Conservation (phyloP, 2,797 vertebrate genomes). For the Falco biarmicus region DNA sequence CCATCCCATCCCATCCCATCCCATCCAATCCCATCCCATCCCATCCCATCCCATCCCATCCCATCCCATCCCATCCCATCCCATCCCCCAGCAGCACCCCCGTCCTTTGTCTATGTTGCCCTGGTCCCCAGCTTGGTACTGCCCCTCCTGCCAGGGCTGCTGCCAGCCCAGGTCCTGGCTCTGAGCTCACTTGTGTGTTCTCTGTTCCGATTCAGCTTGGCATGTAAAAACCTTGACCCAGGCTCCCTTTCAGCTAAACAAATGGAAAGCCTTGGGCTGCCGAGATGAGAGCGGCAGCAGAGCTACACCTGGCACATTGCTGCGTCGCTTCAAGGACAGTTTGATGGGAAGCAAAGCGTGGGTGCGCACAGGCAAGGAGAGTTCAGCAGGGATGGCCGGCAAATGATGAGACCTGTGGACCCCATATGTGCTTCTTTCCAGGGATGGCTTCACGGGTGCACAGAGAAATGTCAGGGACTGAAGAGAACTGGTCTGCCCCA, state of each 20-base stretch:
- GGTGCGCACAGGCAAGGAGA: not conserved
- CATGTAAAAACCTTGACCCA: not conserved
- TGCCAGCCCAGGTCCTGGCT: not conserved
- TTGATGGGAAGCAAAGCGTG: not conserved
- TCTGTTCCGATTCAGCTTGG: not conserved
- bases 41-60: too few relatives aligned
- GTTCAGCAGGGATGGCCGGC: not conserved
- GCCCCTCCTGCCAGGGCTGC: not conserved
- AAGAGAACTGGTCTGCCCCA: accelerated
- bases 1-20: too few relatives aligned
- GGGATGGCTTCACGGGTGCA: not conserved
- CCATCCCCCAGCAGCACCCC: too few relatives aligned
- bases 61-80: too few relatives aligned
- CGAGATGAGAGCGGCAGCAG: accelerated
- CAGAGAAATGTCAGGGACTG: not conserved
- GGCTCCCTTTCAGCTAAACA: not conserved
- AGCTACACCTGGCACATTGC: not conserved
- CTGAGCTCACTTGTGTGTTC: not conserved
- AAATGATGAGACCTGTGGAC: accelerated
- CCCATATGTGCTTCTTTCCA: not conserved
- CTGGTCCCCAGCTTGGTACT: accelerated
- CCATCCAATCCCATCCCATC: too few relatives aligned
- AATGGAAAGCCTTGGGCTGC: not conserved
- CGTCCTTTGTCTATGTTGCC: accelerated
- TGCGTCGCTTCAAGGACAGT: not conserved